Evolutionary conservation across 92 coral and sea anemone genomes (phyloP).

Genomic region (Porites lobata): DNA sequence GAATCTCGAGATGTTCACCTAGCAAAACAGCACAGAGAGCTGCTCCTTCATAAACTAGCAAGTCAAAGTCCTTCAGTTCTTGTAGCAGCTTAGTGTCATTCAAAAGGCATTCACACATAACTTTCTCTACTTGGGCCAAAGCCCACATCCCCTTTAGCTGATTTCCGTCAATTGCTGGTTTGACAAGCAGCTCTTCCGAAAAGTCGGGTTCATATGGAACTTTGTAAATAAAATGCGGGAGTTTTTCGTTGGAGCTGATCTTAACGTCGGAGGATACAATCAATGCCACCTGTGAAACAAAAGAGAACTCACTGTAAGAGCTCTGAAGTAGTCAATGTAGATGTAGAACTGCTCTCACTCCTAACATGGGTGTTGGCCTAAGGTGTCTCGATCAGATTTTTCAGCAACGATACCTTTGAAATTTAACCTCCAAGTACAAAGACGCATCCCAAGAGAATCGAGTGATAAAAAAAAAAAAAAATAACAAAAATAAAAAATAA

Average conservation of each 20-base stretch:
- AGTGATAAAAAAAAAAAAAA: too few species aligned
- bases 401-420: too few species aligned
- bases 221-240: conserved; percentile 9
- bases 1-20: conserved; percentile 8
- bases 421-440: too few species aligned
- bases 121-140: not conserved
- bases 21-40: not conserved
- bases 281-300: not conserved
- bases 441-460: too few species aligned
- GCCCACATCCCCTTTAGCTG: not conserved
- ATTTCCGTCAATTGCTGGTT: not conserved
- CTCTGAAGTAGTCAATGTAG: not conserved
- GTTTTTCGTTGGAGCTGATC: not conserved
- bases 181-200: not conserved
- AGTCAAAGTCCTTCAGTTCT: conserved; percentile 10
- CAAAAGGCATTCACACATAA: not conserved
- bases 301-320: not conserved
- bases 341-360: too few species aligned
- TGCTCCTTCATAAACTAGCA: conserved; percentile 6
- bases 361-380: too few species aligned
- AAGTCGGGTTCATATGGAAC: not conserved
- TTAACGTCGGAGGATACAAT: conserved; percentile 3
- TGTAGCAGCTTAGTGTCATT: conserved; percentile 19
- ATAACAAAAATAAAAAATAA: too few species aligned
- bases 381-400: too few species aligned